These are phyloP conservation scores for Trypoxylon attenuatum DNA, from an alignment of 2,888 invertebrate genomes.

Conservation along the genomic window DNA sequence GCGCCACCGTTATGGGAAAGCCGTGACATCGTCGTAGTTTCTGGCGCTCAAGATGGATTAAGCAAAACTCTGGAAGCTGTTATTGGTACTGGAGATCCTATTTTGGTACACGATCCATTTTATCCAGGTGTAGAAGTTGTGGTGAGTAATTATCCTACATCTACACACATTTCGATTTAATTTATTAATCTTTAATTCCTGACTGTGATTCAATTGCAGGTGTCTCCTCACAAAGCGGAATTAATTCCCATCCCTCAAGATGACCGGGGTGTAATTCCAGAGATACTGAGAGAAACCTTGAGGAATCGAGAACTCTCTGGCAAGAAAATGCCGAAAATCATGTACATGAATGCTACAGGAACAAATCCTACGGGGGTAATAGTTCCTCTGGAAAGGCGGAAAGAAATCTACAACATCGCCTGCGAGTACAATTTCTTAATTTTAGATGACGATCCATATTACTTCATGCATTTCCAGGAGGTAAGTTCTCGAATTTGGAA, in stretches of 20 bases:
- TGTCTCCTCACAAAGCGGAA: constrained; percentile 81
- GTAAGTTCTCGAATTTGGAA: constrained; percentile 68
- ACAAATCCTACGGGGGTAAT: constrained; percentile 86
- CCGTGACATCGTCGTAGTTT: constrained; percentile 81
- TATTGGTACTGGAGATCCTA: constrained; percentile 82
- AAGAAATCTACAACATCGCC: constrained; percentile 84
- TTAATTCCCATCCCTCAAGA: constrained; percentile 83
- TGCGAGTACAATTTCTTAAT: constrained; percentile 86
- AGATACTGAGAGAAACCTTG: constrained; percentile 77
- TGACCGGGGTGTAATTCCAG: constrained; percentile 81
- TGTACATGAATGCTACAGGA: constrained; percentile 86
- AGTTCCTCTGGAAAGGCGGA: constrained; percentile 80
- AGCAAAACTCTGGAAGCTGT: constrained; percentile 84
- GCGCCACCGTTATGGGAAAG: constrained; percentile 80
- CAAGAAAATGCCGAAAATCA: constrained; percentile 81
- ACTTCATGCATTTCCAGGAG: constrained; percentile 83
- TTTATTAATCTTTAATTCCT: not conserved
- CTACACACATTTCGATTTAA: not conserved
- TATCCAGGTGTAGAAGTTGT: constrained; percentile 83
- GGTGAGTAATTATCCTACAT: constrained; percentile 75
- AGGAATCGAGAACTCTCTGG: constrained; percentile 73
- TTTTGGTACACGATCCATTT: constrained; percentile 82
- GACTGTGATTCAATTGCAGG: constrained; percentile 73
- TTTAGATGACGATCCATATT: constrained; percentile 89
- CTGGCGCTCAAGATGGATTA: constrained; percentile 87